A percentile compares a stretch with the other conserved stretches of the same genome.
Evolutionary conservation across 2,888 invertebrate genomes (phyloP).

Genomic region (Eupithecia subumbrata): DNA sequence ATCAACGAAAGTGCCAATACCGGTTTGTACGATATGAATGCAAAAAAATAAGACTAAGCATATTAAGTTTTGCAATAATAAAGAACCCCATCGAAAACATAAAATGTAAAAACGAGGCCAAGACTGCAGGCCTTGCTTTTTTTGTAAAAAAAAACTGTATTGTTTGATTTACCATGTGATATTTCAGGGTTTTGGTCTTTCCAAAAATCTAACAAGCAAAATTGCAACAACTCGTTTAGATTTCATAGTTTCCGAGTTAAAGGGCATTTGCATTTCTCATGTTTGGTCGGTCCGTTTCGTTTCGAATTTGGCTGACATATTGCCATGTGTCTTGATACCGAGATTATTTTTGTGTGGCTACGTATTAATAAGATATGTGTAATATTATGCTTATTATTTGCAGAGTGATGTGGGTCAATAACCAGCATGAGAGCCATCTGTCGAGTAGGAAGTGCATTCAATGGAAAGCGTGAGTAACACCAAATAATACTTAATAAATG

Average conservation of each 20-base stretch:
- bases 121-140: background rate
- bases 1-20: background rate
- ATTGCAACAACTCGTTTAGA: background rate
- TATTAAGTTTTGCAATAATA: background rate
- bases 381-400: background rate
- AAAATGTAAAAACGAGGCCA: background rate
- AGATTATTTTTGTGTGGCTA: background rate
- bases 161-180: background rate
- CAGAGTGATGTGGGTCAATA: constrained; percentile 53
- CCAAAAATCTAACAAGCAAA: background rate
- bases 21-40: background rate
- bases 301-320: background rate
- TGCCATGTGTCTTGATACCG: background rate
- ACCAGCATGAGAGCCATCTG: constrained; percentile 48
- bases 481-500: constrained; percentile 45
- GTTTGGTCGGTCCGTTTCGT: background rate
- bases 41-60: background rate
- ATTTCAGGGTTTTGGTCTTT: background rate
- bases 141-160: background rate
- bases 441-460: constrained; percentile 56
- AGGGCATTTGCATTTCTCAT: background rate
- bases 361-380: background rate
- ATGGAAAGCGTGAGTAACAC: constrained; percentile 65
- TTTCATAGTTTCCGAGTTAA: background rate
- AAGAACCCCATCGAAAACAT: background rate